Percentiles rank a stretch among this genome's conserved stretches.
Evolutionary conservation across 2,113 vertebrate species (phyloP).

Genomic region (Tachuris rubrigastra): DNA sequence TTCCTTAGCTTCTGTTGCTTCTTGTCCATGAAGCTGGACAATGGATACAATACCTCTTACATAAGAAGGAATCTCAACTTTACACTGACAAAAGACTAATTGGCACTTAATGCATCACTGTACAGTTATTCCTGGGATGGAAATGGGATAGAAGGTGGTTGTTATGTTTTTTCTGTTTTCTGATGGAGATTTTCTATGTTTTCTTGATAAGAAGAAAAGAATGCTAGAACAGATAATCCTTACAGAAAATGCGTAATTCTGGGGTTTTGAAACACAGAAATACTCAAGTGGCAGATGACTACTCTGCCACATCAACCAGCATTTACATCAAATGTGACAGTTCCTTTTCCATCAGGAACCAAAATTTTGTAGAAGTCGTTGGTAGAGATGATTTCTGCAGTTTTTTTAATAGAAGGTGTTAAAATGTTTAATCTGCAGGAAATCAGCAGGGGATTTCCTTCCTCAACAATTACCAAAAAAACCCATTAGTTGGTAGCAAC

Average conservation of each 20-base stretch:
- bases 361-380: neutral
- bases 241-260: neutral
- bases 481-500: neutral
- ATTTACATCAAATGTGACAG: neutral
- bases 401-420: neutral
- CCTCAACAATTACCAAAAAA: neutral
- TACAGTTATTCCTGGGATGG: neutral
- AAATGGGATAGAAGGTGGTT: neutral
- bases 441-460: neutral
- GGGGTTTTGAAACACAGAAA: neutral
- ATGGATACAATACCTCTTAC: neutral
- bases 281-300: neutral
- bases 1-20: neutral
- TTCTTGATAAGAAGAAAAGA: neutral
- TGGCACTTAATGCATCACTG: neutral
- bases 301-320: neutral
- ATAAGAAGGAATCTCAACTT: neutral
- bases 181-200: neutral
- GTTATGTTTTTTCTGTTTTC: neutral
- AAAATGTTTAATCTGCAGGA: neutral
- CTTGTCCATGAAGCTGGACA: neutral
- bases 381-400: neutral
- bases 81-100: accelerated
- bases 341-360: neutral
- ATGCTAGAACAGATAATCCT: neutral